Conservation (phyloP, 1,140 invertebrate genomes). For the Leptopilina clavipes region DNA sequence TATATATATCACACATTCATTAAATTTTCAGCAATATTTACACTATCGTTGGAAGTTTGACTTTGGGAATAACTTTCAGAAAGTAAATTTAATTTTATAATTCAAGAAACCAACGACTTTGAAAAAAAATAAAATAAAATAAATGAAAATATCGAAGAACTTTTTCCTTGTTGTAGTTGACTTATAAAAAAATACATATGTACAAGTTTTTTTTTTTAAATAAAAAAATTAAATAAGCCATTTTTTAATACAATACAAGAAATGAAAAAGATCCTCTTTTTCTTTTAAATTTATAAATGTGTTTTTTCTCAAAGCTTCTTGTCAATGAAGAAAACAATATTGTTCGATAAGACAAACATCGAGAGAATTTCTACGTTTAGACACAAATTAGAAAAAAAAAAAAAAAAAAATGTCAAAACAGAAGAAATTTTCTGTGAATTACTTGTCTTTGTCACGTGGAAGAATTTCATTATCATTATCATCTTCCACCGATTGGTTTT, state of each 20-base stretch:
- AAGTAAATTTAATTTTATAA: background rate
- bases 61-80: background rate
- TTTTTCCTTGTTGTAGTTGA: background rate
- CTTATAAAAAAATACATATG: background rate
- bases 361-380: too few species aligned
- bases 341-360: too few species aligned
- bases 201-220: constrained; percentile 18
- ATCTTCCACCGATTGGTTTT: constrained; percentile 18
- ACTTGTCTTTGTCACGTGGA: background rate
- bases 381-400: background rate
- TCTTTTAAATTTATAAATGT: too few species aligned
- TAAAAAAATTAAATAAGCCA: constrained; percentile 26
- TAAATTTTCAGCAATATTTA: background rate
- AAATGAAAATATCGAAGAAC: background rate
- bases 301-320: too few species aligned
- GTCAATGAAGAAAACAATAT: too few species aligned
- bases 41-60: background rate
- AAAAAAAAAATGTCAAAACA: background rate
- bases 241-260: background rate
- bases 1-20: background rate
- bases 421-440: background rate
- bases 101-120: background rate
- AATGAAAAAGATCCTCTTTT: background rate
- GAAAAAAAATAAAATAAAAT: background rate
- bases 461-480: background rate